Percentiles rank a stretch among this genome's conserved stretches.
Conservation (phyloP, 35 echinoderm and acorn worm species). For the Ptychodera flava region DNA sequence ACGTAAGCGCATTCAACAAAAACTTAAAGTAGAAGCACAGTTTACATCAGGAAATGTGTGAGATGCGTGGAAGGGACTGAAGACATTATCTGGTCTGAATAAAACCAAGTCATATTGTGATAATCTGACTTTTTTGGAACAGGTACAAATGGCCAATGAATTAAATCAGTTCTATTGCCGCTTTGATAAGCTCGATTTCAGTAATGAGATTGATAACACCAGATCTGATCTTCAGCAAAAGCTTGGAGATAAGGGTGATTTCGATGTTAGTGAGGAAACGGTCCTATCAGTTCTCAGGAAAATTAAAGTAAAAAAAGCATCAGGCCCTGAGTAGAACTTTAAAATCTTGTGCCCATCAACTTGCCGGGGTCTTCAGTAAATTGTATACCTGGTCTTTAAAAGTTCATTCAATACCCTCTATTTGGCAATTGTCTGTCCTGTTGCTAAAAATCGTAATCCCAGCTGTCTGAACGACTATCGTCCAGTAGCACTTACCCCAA, state of each 20-base stretch:
- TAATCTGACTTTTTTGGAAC: neutral
- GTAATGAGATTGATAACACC: neutral
- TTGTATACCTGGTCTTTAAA: neutral
- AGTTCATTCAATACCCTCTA: neutral
- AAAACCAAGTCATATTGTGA: neutral
- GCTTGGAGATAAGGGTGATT: neutral
- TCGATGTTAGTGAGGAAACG: neutral
- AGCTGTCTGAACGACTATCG: neutral
- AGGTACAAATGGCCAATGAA: slow-evolving; percentile 29
- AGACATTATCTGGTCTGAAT: neutral
- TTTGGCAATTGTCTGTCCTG: neutral
- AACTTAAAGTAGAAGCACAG: slow-evolving; percentile 24
- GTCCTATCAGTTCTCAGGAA: neutral
- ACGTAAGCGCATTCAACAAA: slow-evolving; percentile 4
- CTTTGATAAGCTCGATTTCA: slow-evolving; percentile 18
- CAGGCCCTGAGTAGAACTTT: neutral
- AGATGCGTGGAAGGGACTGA: slow-evolving; percentile 24
- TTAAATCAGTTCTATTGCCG: slow-evolving; percentile 55
- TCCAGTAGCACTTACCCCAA: too few species aligned
- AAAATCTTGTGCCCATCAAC: neutral
- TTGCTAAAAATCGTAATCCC: neutral
- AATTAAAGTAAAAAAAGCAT: neutral
- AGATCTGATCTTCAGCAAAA: neutral
- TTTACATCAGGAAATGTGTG: slow-evolving; percentile 9
- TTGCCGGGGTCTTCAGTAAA: neutral